These are phyloP conservation scores for Helostoma temminkii DNA, from an alignment of 2,797 vertebrate species.

Conservation along the genomic window DNA sequence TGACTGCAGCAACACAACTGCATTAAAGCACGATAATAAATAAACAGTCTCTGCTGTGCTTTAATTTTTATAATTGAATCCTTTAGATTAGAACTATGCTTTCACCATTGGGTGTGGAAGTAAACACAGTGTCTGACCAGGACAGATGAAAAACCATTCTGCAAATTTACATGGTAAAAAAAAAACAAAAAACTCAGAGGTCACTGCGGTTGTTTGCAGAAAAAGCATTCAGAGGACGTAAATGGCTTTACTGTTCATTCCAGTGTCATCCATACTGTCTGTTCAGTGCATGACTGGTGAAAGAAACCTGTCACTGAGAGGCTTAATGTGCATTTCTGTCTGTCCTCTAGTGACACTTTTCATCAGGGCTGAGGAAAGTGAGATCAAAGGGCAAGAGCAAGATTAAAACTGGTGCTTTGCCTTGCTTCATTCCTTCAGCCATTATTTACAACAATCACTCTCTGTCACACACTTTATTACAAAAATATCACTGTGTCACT, in stretches of 20 bases:
- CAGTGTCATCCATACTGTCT: slow-evolving; percentile 21
- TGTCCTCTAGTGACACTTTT: slow-evolving; percentile 10
- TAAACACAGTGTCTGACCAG: background rate
- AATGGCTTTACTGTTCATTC: slow-evolving; percentile 28
- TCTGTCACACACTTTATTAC: background rate
- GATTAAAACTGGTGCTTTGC: slow-evolving; percentile 9
- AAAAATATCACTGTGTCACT: background rate
- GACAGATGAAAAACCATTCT: background rate
- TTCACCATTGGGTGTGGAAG: background rate
- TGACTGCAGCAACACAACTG: slow-evolving; percentile 3
- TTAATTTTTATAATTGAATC: too few relatives aligned
- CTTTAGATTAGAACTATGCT: too few relatives aligned
- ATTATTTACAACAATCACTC: background rate
- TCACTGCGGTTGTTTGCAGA: background rate
- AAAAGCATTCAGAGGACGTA: slow-evolving; percentile 2
- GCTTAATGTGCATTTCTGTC: slow-evolving; percentile 30
- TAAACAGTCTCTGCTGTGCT: too few relatives aligned
- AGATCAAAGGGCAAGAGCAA: slow-evolving; percentile 1
- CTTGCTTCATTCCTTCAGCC: background rate
- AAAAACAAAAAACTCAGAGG: too few relatives aligned
- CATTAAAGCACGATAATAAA: background rate
- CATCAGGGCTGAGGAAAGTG: background rate
- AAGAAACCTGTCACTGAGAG: slow-evolving; percentile 42
- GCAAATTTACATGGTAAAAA: background rate
- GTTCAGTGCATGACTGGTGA: slow-evolving; percentile 47